These are phyloP conservation scores for Caenorhabditis doughertyi DNA, from an alignment of 2,888 invertebrate species.

Conservation along the genomic window DNA sequence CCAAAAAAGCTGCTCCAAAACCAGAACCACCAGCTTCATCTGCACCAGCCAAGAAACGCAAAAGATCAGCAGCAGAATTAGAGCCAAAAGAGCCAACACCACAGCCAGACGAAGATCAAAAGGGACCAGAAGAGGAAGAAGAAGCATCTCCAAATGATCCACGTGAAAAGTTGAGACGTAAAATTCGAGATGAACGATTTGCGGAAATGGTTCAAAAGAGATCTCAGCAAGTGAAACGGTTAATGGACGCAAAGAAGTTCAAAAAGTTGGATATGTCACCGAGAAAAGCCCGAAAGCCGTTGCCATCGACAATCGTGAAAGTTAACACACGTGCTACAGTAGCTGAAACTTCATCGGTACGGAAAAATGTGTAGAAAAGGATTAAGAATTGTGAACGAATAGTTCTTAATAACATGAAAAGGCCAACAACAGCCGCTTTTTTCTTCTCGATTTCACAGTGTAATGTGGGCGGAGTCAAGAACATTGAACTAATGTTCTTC, in stretches of 20 bases:
- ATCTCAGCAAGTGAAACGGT: constrained; percentile 29
- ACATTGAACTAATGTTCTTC: no score
- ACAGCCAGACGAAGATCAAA: neutral
- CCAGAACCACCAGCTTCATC: no score
- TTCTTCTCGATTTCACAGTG: no score
- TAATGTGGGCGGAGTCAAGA: no score
- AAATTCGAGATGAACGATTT: constrained; percentile 38
- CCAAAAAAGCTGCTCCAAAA: neutral
- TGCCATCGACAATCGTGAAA: constrained; percentile 1
- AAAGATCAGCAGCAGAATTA: no score
- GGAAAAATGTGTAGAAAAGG: constrained; percentile 7
- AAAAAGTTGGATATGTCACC: constrained; percentile 1
- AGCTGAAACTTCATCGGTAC: neutral
- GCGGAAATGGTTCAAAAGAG: constrained; percentile 54
- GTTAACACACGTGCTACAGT: neutral
- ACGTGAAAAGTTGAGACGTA: neutral
- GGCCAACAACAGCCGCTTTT: no score
- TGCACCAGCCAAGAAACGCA: no score
- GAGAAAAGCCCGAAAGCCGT: constrained; percentile 48
- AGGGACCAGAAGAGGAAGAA: neutral
- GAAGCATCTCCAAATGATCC: constrained; percentile 5
- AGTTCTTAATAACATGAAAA: no score
- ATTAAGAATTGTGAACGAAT: neutral
- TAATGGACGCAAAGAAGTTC: constrained; percentile 44
- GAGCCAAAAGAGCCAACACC: no score